Percentiles rank a stretch among this genome's conserved stretches.
These are phyloP conservation scores for Darwinula stevensoni DNA, from an alignment of 2,888 invertebrate species.

Conservation along the genomic window DNA sequence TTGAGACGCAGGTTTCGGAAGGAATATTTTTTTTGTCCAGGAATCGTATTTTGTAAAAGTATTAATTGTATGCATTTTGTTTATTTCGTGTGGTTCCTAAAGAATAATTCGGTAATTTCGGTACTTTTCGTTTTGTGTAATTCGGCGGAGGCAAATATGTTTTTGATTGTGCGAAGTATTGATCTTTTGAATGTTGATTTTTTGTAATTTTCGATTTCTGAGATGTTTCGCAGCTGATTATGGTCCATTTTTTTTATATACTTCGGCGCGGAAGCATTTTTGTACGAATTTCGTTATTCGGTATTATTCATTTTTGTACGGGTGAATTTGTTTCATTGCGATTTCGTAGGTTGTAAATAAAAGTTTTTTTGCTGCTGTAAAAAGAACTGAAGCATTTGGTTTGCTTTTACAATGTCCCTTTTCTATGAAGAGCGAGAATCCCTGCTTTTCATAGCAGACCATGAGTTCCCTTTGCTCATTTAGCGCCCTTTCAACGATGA, in stretches of 20 bases:
- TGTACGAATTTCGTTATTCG: conserved; percentile 2
- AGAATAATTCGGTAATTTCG: conserved; percentile 2
- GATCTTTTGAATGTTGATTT: conserved; percentile 2
- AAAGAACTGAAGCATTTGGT: conserved; percentile 1
- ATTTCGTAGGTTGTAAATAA: conserved; percentile 2
- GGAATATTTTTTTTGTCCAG: too few species aligned
- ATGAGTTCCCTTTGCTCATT: conserved; percentile 2
- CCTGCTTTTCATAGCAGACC: conserved; percentile 2
- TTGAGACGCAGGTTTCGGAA: too few species aligned
- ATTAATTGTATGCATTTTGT: too few species aligned
- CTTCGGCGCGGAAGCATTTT: conserved; percentile 2
- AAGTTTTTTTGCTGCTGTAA: conserved; percentile 2
- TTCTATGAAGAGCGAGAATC: conserved; percentile 2
- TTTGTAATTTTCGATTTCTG: conserved; percentile 2
- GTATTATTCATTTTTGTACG: conserved; percentile 1
- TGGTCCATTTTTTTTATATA: conserved; percentile 2
- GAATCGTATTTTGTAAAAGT: too few species aligned
- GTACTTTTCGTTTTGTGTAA: conserved; percentile 2
- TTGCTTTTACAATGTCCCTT: conserved; percentile 2
- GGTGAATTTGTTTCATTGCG: conserved; percentile 2
- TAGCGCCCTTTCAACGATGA: conserved; percentile 2
- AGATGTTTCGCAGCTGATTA: conserved; percentile 2
- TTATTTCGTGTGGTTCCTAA: conserved; percentile 2
- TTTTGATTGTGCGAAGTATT: conserved; percentile 2
- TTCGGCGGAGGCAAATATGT: conserved; percentile 2